Conservation (phyloP, 1,140 invertebrate species). For the Chelonus insularis region DNA sequence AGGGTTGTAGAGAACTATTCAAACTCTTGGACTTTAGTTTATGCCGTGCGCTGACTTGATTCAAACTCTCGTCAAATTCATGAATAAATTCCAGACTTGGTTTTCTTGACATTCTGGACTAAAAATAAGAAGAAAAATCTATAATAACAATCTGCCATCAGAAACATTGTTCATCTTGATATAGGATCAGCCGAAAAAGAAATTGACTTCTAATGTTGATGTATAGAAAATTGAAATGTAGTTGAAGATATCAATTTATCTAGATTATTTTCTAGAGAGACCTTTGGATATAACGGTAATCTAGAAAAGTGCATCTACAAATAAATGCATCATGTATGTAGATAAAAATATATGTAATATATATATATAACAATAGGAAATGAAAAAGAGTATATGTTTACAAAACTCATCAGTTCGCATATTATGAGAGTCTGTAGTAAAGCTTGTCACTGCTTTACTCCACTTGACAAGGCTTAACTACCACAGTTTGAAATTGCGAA, state of each 20-base stretch:
- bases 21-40: conserved; percentile 7
- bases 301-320: too few species aligned
- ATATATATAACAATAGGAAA: background rate
- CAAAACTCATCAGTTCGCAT: conserved; percentile 14
- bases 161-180: background rate
- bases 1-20: conserved; percentile 14
- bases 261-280: too few species aligned
- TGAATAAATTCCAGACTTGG: conserved; percentile 9
- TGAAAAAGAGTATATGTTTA: background rate
- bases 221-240: too few species aligned
- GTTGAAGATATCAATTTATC: too few species aligned
- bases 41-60: background rate
- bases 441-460: conserved; percentile 24
- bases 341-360: too few species aligned
- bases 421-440: conserved; percentile 21
- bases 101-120: background rate
- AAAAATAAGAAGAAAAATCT: too few species aligned
- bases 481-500: conserved; percentile 22
- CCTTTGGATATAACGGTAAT: too few species aligned
- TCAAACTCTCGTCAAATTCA: conserved; percentile 10
- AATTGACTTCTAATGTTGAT: too few species aligned
- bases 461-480: conserved; percentile 30
- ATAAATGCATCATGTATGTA: too few species aligned
- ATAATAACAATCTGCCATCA: too few species aligned
- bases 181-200: too few species aligned